Evolutionary conservation across 2,797 vertebrate genomes (phyloP).

Genomic region (Coendou prehensilis): DNA sequence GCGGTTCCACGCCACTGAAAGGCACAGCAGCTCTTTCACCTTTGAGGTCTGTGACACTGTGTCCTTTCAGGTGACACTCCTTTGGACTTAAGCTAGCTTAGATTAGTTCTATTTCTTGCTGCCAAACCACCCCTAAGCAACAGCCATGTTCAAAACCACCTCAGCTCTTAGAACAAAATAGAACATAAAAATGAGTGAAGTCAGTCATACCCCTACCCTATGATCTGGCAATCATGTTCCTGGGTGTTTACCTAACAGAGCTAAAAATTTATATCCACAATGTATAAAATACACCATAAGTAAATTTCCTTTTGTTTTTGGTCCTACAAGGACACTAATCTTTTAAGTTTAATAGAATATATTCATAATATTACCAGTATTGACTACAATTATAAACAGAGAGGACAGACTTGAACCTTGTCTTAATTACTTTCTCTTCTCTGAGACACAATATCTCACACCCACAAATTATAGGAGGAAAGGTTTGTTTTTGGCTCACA

Average conservation of each 20-base stretch:
- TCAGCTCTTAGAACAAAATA: neutral
- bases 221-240: neutral
- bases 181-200: neutral
- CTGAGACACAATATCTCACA: neutral
- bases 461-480: neutral
- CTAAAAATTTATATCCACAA: neutral
- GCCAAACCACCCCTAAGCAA: neutral
- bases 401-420: neutral
- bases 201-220: neutral
- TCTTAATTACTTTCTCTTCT: neutral
- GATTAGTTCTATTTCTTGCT: neutral
- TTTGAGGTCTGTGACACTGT: neutral
- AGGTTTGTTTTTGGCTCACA: neutral
- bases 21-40: neutral
- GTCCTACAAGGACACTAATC: neutral
- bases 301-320: slow-evolving; percentile 11
- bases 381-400: neutral
- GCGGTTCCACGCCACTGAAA: neutral
- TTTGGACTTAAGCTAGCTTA: neutral
- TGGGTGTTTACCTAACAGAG: neutral
- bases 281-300: neutral
- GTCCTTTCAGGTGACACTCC: neutral
- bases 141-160: neutral
- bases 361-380: neutral
- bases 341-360: neutral